Conservation (phyloP, 1,140 invertebrate genomes). For the Tribolium castaneum region DNA sequence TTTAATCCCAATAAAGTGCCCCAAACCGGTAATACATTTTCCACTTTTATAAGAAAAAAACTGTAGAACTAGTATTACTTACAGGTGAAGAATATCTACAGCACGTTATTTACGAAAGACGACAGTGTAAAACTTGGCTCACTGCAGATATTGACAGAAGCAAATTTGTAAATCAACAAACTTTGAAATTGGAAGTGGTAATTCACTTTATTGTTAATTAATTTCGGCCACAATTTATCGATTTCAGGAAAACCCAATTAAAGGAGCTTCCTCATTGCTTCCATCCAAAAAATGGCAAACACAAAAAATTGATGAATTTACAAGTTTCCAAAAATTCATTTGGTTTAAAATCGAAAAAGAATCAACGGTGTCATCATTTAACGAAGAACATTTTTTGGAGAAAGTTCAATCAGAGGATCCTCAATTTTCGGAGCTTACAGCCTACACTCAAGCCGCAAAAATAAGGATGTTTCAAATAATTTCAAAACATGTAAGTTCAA, state of each 20-base stretch:
- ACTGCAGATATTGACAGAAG: constrained; percentile 53
- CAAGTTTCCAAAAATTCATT: constrained; percentile 56
- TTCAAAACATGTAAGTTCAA: constrained; percentile 49
- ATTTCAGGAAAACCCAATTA: constrained; percentile 41
- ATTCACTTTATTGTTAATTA: constrained; percentile 1
- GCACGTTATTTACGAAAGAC: constrained; percentile 61
- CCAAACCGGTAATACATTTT: constrained; percentile 52
- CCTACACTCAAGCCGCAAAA: constrained; percentile 56
- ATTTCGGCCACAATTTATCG: not conserved
- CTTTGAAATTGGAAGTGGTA: constrained; percentile 49
- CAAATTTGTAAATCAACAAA: constrained; percentile 56
- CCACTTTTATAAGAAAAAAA: not conserved
- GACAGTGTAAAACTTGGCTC: constrained; percentile 54
- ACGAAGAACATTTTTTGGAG: constrained; percentile 28
- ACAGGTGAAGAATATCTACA: constrained; percentile 62
- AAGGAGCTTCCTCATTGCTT: constrained; percentile 54
- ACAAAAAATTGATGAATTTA: constrained; percentile 61
- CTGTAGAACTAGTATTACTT: not conserved
- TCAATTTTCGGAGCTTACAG: constrained; percentile 48
- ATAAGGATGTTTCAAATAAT: constrained; percentile 58
- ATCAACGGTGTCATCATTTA: not conserved
- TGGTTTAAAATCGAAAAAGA: constrained; percentile 44
- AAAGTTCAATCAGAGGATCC: constrained; percentile 34
- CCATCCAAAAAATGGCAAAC: constrained; percentile 62
- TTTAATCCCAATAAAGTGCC: constrained; percentile 60